Evolutionary conservation across 1,140 invertebrate species (phyloP).

Genomic region (Saxidomus purpurata): DNA sequence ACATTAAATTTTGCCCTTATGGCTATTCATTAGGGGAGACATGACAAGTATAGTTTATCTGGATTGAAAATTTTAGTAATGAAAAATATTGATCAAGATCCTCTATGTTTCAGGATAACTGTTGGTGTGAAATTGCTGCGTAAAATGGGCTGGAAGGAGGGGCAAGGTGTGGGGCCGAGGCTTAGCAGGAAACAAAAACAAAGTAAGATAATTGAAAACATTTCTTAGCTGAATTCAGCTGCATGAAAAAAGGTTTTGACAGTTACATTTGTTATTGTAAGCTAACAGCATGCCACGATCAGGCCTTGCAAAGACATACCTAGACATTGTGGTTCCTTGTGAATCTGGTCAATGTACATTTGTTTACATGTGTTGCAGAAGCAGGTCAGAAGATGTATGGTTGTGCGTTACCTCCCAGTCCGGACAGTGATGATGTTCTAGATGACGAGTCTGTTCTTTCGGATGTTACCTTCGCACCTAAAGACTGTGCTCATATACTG

Average conservation of each 20-base stretch:
- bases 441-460: slow-evolving; percentile 90
- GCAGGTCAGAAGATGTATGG: slow-evolving; percentile 89
- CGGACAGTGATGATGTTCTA: slow-evolving; percentile 84
- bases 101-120: slow-evolving; percentile 90
- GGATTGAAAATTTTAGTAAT: too few species aligned
- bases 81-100: too few species aligned
- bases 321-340: too few species aligned
- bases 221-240: too few species aligned
- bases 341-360: too few species aligned
- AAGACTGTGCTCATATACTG: slow-evolving; percentile 90
- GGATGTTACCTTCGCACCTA: slow-evolving; percentile 94
- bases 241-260: too few species aligned
- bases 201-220: slow-evolving; percentile 26
- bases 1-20: too few species aligned
- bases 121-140: slow-evolving; percentile 96
- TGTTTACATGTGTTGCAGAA: slow-evolving; percentile 39
- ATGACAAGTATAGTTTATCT: too few species aligned
- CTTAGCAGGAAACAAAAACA: slow-evolving; percentile 87
- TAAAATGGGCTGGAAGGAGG: slow-evolving; percentile 93
- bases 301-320: too few species aligned
- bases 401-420: slow-evolving; percentile 88
- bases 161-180: slow-evolving; percentile 95
- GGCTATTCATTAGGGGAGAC: too few species aligned
- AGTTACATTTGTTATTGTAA: too few species aligned
- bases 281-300: too few species aligned